Base-by-base conservation (phyloP, 2,888 invertebrate species). In the Argynnis bischoffii region DNA sequence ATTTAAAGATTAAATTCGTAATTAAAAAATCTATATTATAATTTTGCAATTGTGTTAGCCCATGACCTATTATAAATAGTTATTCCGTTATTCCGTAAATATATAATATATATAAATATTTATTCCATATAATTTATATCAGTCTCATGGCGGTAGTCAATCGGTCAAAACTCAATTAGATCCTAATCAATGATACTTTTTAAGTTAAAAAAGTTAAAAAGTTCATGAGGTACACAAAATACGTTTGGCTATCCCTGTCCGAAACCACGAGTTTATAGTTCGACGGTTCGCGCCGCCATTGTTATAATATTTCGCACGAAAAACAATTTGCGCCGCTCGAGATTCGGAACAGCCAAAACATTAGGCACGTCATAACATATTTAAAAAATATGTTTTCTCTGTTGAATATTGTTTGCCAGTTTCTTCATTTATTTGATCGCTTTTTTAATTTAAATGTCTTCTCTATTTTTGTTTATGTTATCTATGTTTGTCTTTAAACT, bases 261-360 rank as follows among this genome's bases (percentile, higher is more conserved):
- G n/a, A n/a, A 59, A 11, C 59, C 47, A 47, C 56, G 56, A 63
- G 61, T 77, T 77, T 75, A 77, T 77, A 74, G 77, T 53, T 35
- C 60, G 56, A 68, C 71, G 72, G 72, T 67, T 71, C 69, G 35
- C 8, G 11, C 72, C 67, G 73, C 75, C 75, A 74, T 80, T 81
- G 81, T 83, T 82, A 72, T 78, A 76, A 66, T 76, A 77, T 78
- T 79, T 70, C 76, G 77, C 82, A 83, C 82, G 81, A 78, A 82
- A 78, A 70, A 65, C 77, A 76, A 79, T 80, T 81, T 71, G 78
- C 69, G 72, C 68, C 79, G 77, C 73, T 73, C 74, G 65, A 72
- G 66, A 71, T 72, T 73, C 66, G 69, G 68, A 72, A 76, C 77
- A 75, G 74, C 73, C 78, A 76, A 75, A 78, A 78, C 76, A 77